Conservation (phyloP, 2,797 vertebrate species). For the Catamblyrhynchus diadema region DNA sequence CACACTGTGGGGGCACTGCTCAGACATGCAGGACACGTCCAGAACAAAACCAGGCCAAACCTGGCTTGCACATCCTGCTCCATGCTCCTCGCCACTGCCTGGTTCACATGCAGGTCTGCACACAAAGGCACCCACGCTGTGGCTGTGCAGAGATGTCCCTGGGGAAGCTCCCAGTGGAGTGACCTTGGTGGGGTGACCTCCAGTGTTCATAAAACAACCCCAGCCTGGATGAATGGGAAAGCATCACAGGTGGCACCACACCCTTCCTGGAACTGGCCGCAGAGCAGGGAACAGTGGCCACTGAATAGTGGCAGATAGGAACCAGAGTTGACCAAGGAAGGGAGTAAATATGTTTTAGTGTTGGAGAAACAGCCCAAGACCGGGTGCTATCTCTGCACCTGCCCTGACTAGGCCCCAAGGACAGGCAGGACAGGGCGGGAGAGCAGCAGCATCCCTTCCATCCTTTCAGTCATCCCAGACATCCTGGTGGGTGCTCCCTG, state of each 20-base stretch:
- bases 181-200: not conserved
- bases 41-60: not conserved
- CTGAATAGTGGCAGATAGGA: rapidly evolving
- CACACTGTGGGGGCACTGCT: not conserved
- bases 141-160: not conserved
- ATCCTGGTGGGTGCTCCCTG: not conserved
- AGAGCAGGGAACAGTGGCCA: not conserved
- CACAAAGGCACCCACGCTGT: rapidly evolving
- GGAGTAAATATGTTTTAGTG: not conserved
- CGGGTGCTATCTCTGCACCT: not conserved
- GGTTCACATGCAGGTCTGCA: not conserved
- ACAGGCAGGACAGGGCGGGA: not conserved
- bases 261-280: not conserved
- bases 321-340: not conserved
- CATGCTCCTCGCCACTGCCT: not conserved
- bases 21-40: not conserved
- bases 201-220: not conserved
- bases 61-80: not conserved
- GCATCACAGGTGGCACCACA: rapidly evolving
- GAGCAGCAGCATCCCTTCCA: not conserved
- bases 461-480: not conserved
- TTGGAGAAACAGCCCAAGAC: not conserved
- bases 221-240: not conserved
- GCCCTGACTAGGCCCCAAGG: not conserved
- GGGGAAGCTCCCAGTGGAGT: not conserved